A percentile compares a stretch with the other conserved stretches of the same genome.
Evolutionary conservation across 2,113 vertebrate species (phyloP).

Genomic region (Pagrus major): DNA sequence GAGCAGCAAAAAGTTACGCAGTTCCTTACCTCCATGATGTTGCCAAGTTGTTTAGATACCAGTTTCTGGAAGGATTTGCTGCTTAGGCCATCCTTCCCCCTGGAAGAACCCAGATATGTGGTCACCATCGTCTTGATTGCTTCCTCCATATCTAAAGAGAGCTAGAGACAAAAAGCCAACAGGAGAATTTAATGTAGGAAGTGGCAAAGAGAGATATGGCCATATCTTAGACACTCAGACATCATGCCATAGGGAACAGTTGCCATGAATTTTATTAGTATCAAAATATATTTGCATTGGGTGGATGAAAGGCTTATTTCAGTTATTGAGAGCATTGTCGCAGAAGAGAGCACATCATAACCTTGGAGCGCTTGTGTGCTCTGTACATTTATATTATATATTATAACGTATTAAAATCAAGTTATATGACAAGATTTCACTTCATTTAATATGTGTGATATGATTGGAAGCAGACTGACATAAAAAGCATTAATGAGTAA

Average conservation of each 20-base stretch:
- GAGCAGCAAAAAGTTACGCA: not conserved
- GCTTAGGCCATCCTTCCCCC: slow-evolving; percentile 73
- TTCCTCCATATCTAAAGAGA: slow-evolving; percentile 75
- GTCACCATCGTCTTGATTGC: slow-evolving; percentile 80
- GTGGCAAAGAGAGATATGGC: slow-evolving; percentile 12
- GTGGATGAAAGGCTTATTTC: slow-evolving; percentile 8
- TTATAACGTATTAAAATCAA: not conserved
- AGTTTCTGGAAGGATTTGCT: slow-evolving; percentile 75
- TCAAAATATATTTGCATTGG: slow-evolving; percentile 10
- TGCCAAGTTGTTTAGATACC: slow-evolving; percentile 70
- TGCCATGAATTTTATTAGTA: slow-evolving; percentile 7
- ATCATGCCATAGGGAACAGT: slow-evolving; percentile 1
- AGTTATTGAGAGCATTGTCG: slow-evolving; percentile 12
- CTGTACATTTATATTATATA: not conserved
- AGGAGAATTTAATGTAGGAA: slow-evolving; percentile 13
- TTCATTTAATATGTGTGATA: not conserved
- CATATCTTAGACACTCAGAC: slow-evolving; percentile 32
- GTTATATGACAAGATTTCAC: not conserved
- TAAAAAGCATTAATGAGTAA: not conserved
- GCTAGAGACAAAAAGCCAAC: slow-evolving; percentile 18
- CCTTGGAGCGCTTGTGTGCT: not conserved
- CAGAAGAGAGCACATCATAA: not conserved
- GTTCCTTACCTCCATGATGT: slow-evolving; percentile 75
- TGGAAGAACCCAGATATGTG: slow-evolving; percentile 68
- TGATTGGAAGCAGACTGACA: not conserved